These are phyloP conservation scores for Hylomyscus alleni DNA, from an alignment of 2,797 vertebrate species.

Conservation along the genomic window DNA sequence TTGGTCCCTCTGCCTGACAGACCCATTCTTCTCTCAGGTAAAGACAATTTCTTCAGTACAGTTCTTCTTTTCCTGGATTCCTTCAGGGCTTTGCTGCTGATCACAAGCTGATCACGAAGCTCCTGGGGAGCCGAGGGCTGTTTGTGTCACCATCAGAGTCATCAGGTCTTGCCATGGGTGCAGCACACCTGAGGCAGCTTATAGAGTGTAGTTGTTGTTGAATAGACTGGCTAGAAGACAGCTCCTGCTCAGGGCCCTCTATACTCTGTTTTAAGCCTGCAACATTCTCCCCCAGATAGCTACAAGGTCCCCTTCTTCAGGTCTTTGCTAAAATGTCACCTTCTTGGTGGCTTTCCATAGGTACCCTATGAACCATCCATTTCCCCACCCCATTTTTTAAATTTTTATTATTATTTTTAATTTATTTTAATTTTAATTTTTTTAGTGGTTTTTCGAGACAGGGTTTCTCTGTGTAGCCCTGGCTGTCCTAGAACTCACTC, in stretches of 20 bases:
- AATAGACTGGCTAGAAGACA: neutral
- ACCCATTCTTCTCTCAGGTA: neutral
- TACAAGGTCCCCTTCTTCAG: neutral
- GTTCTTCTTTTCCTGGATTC: neutral
- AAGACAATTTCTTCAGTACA: neutral
- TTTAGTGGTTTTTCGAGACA: too few species aligned
- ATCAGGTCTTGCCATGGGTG: neutral
- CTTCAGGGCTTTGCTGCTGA: neutral
- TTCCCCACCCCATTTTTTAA: neutral
- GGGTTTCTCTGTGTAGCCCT: too few species aligned
- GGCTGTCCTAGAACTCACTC: too few species aligned
- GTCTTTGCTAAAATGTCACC: slow-evolving; percentile 32
- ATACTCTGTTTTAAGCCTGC: neutral
- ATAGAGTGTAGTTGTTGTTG: neutral
- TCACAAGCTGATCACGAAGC: neutral
- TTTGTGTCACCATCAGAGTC: neutral
- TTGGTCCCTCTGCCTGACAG: neutral
- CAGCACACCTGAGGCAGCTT: neutral
- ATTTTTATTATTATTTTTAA: too few species aligned
- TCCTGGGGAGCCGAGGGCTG: neutral
- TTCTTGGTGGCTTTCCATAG: neutral
- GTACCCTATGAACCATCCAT: neutral
- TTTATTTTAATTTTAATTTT: too few species aligned
- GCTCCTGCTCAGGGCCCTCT: neutral
- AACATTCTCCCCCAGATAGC: neutral